Base-by-base conservation (phyloP, 64 coral and sea anemone genomes). In the Porites australiensis region DNA sequence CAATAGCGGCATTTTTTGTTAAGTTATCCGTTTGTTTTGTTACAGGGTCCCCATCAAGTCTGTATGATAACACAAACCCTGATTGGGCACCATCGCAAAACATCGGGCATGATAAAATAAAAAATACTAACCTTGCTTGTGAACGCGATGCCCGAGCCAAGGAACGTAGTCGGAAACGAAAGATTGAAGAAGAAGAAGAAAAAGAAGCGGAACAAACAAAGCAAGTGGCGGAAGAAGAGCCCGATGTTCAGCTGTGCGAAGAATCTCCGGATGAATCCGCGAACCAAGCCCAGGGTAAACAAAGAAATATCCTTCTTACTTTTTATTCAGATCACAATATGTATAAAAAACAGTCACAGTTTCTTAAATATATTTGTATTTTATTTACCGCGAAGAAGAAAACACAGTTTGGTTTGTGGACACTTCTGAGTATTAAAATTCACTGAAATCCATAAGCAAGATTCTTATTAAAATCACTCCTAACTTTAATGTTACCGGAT, bases 81-180 rank as follows among this genome's bases (percentile, higher is more conserved):
- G 90, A 92, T 49, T 92, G 90, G 80, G 80, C 90, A 44, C 90
- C 72, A 47, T 86, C 90, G 52, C 22, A 64, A 49, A 61, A 68
- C 58, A 76, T 92, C 59, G 90, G 90, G 9, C 70, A 92, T 58
- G 84, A 86, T 65, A 86, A 92, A 4, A 85, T 77, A 57, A 86
- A 92, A 4, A 70, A 19, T 2, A 20, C 19, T 2, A 70, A 70
- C 3, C 2, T 23, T 70, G 64, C 16, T 63, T 53, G 12, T 43
- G 61, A 86, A 21, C 46, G 48, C 22, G 22, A 11, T 20, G 15
- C 60, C 62, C 27, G 22, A 75, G 73, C 73, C 50, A 55, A 86
- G 81, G 58, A 77, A 27, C 49, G 60, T 75, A 64, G 85, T 45
- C 37, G 53, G 15, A 58, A 53, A 86, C 73, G 90, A 46, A 72